Conservation (phyloP, 2,888 invertebrate genomes). For the Ryuthela nishihirai region DNA sequence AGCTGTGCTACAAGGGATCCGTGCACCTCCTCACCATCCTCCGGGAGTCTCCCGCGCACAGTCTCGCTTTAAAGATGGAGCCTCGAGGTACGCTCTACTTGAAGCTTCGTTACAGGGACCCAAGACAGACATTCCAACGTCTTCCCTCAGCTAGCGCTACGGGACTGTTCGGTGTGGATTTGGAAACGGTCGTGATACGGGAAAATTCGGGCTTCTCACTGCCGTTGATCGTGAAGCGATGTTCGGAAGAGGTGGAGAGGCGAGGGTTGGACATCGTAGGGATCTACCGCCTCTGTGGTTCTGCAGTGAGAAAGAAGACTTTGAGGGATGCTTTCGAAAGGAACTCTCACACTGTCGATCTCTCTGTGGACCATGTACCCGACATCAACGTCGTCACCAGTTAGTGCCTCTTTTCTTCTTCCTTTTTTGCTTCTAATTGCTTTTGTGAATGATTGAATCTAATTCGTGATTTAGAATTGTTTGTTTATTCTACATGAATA, state of each 20-base stretch:
- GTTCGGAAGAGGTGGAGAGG: conserved; percentile 92
- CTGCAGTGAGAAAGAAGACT: conserved; percentile 93
- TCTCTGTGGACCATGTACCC: conserved; percentile 94
- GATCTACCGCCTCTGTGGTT: conserved; percentile 91
- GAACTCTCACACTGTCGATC: conserved; percentile 85
- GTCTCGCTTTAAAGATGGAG: conserved; percentile 81
- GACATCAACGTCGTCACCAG: conserved; percentile 98
- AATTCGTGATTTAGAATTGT: too few relatives aligned
- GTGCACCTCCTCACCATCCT: conserved; percentile 55
- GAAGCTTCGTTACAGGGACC: conserved; percentile 82
- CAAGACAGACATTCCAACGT: conserved; percentile 78
- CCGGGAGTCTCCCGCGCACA: conserved; percentile 45
- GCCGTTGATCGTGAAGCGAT: conserved; percentile 85
- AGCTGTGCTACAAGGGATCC: conserved; percentile 83
- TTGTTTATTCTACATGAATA: too few relatives aligned
- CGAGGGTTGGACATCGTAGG: conserved; percentile 91
- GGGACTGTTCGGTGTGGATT: conserved; percentile 58
- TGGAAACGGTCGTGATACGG: conserved; percentile 59
- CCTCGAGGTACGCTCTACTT: conserved; percentile 87
- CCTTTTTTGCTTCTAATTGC: too few relatives aligned
- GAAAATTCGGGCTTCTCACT: conserved; percentile 67
- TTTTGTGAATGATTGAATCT: too few relatives aligned
- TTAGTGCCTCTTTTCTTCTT: too few relatives aligned
- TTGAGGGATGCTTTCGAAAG: conserved; percentile 87
- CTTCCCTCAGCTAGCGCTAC: conserved; percentile 44